Evolutionary conservation across 2,797 vertebrate species (phyloP).

Genomic region (Linurgus olivaceus): DNA sequence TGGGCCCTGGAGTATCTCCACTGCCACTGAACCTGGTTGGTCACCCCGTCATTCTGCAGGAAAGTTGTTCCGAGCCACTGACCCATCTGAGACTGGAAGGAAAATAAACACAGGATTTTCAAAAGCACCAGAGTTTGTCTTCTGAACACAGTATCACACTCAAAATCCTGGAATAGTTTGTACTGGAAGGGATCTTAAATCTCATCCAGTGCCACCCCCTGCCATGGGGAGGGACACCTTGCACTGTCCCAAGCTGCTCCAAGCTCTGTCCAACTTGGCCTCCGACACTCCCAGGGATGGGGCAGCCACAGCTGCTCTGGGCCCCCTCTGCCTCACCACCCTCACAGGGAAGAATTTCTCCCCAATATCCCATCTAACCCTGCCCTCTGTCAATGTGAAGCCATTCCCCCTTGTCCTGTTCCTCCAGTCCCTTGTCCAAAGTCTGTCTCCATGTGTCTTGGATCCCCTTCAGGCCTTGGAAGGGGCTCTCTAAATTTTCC

Average conservation of each 20-base stretch:
- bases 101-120: not conserved
- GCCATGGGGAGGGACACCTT: not conserved
- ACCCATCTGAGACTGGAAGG: not conserved
- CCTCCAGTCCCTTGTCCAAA: not conserved
- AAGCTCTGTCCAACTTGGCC: fast-evolving
- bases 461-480: not conserved
- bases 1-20: fast-evolving
- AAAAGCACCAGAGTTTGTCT: not conserved
- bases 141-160: fast-evolving
- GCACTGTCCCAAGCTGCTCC: fast-evolving
- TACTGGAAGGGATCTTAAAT: not conserved
- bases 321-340: not conserved
- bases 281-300: not conserved
- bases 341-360: not conserved
- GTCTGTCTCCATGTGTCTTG: not conserved
- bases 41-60: not conserved
- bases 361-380: fast-evolving
- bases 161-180: not conserved
- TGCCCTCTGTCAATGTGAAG: not conserved
- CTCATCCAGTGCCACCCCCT: not conserved
- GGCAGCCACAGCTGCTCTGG: not conserved
- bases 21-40: not conserved
- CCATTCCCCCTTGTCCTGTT: not conserved
- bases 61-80: not conserved
- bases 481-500: not conserved